phyloP scores from a whole-genome alignment of 2,888 invertebrate genomes.

The Mesorhabditis spiculigera region DNA sequence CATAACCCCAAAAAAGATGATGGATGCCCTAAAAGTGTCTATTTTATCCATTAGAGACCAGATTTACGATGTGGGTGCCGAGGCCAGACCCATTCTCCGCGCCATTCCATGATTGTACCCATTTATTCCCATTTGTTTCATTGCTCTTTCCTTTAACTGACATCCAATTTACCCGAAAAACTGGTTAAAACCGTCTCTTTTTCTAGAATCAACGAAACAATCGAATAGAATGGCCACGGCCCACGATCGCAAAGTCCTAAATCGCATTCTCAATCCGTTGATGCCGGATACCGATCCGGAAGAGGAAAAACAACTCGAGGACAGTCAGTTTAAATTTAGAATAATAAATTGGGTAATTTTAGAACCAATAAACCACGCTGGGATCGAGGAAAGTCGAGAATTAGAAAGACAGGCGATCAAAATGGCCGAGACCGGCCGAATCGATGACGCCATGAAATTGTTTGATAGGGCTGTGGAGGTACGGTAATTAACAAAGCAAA shows the following conservation, averaged over 20 bases:
- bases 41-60: too few relatives aligned
- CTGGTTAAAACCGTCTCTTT: too few relatives aligned
- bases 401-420: slow-evolving; percentile 73
- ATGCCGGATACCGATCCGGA: slow-evolving; percentile 67
- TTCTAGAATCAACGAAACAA: not conserved
- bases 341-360: not conserved
- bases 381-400: slow-evolving; percentile 33
- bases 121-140: not conserved
- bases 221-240: slow-evolving; percentile 67
- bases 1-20: too few relatives aligned
- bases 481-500: not conserved
- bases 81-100: not conserved
- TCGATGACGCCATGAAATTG: slow-evolving; percentile 69
- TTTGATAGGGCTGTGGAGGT: slow-evolving; percentile 63
- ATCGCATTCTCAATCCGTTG: slow-evolving; percentile 81
- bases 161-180: not conserved
- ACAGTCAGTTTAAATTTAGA: slow-evolving; percentile 19
- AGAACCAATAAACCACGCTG: slow-evolving; percentile 24
- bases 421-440: slow-evolving; percentile 71
- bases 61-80: too few relatives aligned
- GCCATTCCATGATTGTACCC: not conserved
- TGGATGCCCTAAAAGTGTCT: too few relatives aligned
- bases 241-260: slow-evolving; percentile 76
- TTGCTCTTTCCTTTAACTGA: not conserved
- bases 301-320: slow-evolving; percentile 38